phyloP scores from a whole-genome alignment of 2,888 invertebrate genomes.

The Athetis lepigone region DNA sequence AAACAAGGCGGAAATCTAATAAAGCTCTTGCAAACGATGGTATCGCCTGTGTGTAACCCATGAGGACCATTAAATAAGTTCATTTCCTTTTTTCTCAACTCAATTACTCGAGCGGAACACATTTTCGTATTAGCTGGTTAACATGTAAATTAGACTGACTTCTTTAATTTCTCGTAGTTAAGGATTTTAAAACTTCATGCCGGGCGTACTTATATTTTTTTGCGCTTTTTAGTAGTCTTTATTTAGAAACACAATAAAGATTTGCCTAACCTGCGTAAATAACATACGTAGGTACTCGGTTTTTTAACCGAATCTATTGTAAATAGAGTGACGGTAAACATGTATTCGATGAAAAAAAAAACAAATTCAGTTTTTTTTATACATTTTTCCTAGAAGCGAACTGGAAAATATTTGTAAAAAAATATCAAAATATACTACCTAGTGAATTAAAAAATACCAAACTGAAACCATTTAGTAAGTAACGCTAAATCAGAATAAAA shows the following conservation, averaged over 20 bases:
- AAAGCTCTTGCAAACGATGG: constrained; percentile 26
- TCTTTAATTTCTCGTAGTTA: constrained; percentile 27
- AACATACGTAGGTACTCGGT: too few relatives aligned
- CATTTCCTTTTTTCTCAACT: constrained; percentile 39
- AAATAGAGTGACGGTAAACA: too few relatives aligned
- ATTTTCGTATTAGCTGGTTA: constrained; percentile 44
- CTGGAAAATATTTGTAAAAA: too few relatives aligned
- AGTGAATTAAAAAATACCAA: too few relatives aligned
- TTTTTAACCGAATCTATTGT: too few relatives aligned
- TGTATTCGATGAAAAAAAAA: too few relatives aligned
- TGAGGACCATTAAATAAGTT: constrained; percentile 44
- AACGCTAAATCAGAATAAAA: background rate
- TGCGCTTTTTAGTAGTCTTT: background rate
- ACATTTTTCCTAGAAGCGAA: too few relatives aligned
- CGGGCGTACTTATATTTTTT: background rate
- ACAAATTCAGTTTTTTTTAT: too few relatives aligned
- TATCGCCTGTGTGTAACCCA: constrained; percentile 17
- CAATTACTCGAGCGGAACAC: constrained; percentile 40
- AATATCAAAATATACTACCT: too few relatives aligned
- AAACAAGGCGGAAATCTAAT: constrained; percentile 10
- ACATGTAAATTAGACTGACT: constrained; percentile 41
- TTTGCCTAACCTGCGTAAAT: too few relatives aligned
- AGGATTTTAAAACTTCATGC: constrained; percentile 15
- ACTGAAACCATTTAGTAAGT: too few relatives aligned
- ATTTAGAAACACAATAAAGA: too few relatives aligned